Evolutionary conservation across 2,888 invertebrate genomes (phyloP).

Genomic region (Tenthredo amoena): DNA sequence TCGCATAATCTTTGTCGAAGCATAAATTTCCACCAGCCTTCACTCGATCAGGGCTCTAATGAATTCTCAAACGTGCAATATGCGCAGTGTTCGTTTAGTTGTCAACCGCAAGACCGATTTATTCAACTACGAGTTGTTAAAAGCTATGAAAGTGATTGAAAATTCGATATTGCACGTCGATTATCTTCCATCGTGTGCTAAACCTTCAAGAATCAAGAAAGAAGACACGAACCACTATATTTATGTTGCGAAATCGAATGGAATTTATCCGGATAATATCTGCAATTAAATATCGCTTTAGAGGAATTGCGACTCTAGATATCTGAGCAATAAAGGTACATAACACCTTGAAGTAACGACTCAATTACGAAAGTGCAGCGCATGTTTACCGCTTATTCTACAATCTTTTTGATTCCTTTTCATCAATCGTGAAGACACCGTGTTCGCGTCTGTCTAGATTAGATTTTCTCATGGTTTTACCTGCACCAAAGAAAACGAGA

Average conservation of each 20-base stretch:
- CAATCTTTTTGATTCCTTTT: background rate
- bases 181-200: background rate
- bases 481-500: background rate
- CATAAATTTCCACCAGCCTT: conserved; percentile 12
- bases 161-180: background rate
- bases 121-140: background rate
- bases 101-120: background rate
- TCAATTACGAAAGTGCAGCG: background rate
- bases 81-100: background rate
- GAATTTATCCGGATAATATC: background rate
- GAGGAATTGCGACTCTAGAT: background rate
- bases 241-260: background rate
- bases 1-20: background rate
- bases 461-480: background rate
- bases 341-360: background rate
- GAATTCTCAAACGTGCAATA: background rate
- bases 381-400: background rate
- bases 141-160: background rate
- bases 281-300: background rate
- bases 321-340: background rate
- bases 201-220: too few species aligned
- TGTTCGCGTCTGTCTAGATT: background rate
- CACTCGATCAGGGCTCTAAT: background rate
- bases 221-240: too few species aligned
- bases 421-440: background rate